Base-by-base conservation (phyloP, 2,113 vertebrate species). In the Pollachius pollachius region DNA sequence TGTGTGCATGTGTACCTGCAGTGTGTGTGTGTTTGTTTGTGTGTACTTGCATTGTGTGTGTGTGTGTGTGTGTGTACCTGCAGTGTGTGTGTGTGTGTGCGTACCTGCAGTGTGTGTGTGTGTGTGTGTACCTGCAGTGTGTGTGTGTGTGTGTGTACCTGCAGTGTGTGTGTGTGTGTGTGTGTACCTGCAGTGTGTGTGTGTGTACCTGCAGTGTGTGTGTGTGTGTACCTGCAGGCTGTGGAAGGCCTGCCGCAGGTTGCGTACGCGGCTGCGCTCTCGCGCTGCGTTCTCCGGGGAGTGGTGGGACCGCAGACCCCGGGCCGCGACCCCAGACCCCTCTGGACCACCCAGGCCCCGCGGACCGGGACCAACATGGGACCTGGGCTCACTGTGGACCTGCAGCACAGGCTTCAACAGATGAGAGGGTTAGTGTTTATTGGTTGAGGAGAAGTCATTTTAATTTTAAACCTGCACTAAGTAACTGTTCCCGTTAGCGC, bases 161-260 rank as follows among this genome's bases (percentile, higher is more conserved):
- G 37, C 37, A 41, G 37, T 7, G 6, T 41, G 37, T 41, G 37
- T 41, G 6, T 41, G 37, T 41, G 37, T 41, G 37, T 41, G 37
- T 58, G 57, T 58, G 18, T 11, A 17, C 18, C 7, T 19, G 18
- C 18, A 17, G 18, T 11, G 57, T 58, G 18, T 19, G 18, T 58
- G 57, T n/a, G 57, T 58, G 12, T 58, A 17, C 15, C 3, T 58
- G 16, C 15, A 57, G 57, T 17, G 12, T 37, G 11, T 2, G 21
- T 73, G 25, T 17, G 64, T 41, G 0, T 17, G 4, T 18, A 89
- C 89, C 89, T 97, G 95, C 74, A 96, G 88, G 13, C 92, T 92
- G 86, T 92, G 88, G 83, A 96, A 96, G 30, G 94, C 95, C 83
- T 92, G 90, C 16, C 92, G 88, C n/a, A 96, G 89, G 6, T 91